Conservation (phyloP, 2,113 vertebrate species). For the Manacus vitellinus region DNA sequence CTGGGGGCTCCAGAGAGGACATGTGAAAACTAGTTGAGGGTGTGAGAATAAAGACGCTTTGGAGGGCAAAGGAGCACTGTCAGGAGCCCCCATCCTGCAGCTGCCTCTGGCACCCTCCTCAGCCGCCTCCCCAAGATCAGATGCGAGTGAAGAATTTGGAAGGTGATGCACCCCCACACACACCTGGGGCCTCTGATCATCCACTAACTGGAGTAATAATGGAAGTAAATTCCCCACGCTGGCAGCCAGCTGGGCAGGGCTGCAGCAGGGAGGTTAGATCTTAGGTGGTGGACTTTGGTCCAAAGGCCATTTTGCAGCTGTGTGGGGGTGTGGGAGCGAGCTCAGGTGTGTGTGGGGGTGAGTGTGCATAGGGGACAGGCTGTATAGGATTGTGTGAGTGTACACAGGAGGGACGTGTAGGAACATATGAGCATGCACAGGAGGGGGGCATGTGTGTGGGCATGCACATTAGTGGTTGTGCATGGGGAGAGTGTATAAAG, state of each 20-base stretch:
- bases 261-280: rapidly evolving
- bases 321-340: rapidly evolving
- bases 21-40: neutral
- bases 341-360: neutral
- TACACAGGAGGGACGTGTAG: too few relatives aligned
- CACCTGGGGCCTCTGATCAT: neutral
- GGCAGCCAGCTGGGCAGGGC: neutral
- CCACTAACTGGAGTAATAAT: neutral
- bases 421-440: neutral
- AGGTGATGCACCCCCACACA: rapidly evolving
- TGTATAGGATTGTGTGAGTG: neutral
- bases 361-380: neutral
- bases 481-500: neutral
- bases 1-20: neutral
- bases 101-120: neutral
- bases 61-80: rapidly evolving
- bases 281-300: neutral
- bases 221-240: neutral
- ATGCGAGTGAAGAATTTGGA: neutral
- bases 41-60: neutral
- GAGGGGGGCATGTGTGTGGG: too few relatives aligned
- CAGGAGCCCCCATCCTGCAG: neutral
- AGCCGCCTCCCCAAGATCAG: rapidly evolving
- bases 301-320: neutral
- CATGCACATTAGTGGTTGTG: too few relatives aligned